phyloP scores from a whole-genome alignment of 2,113 vertebrate genomes.

The Anhinga anhinga region DNA sequence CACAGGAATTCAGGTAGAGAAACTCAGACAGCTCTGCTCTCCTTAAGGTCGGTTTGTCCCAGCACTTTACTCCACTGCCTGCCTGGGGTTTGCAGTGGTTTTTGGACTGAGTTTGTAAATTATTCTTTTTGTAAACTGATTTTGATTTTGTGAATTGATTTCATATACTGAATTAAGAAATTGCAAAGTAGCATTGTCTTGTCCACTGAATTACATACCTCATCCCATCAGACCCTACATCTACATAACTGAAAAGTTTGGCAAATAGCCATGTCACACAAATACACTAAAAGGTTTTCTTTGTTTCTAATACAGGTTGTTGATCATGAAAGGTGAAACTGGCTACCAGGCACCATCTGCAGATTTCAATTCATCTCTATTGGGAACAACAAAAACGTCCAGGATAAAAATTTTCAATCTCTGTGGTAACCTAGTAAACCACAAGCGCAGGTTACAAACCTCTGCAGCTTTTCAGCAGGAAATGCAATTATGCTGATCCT shows the following conservation, averaged over 20 bases:
- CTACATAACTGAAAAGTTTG: accelerated
- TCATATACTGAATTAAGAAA: not conserved
- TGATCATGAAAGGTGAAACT: not conserved
- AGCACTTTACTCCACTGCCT: not conserved
- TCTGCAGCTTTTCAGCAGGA: not conserved
- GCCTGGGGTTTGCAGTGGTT: not conserved
- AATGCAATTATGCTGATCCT: not conserved
- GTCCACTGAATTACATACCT: not conserved
- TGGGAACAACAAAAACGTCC: not conserved
- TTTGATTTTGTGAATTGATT: not conserved
- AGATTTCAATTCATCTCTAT: not conserved
- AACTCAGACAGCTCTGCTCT: not conserved
- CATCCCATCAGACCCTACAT: not conserved
- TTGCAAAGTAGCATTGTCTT: not conserved
- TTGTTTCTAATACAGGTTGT: not conserved
- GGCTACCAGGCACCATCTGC: not conserved
- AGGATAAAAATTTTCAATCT: not conserved
- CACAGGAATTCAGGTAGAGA: not conserved
- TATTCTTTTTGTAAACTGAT: not conserved
- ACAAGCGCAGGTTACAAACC: not conserved
- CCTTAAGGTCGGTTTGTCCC: not conserved
- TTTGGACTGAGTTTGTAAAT: not conserved
- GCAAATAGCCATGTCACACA: not conserved
- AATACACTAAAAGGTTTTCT: not conserved
- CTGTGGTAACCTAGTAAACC: not conserved